These are phyloP conservation scores for Dunckerocampus dactyliophorus DNA, from an alignment of 2,113 vertebrate species.

Conservation along the genomic window DNA sequence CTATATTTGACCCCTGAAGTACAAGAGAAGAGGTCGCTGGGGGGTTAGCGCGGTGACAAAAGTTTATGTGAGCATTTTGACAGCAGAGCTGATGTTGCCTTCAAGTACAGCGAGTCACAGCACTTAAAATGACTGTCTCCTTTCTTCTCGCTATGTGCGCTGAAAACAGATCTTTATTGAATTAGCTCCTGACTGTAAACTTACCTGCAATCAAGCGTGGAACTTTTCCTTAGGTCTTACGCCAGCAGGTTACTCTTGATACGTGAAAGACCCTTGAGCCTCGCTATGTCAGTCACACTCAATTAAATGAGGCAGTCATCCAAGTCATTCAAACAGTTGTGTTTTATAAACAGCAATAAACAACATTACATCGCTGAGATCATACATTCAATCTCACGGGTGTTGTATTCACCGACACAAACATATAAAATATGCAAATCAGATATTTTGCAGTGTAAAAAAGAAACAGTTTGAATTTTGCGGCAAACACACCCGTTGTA, in stretches of 20 bases:
- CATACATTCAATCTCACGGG: conserved; percentile 21
- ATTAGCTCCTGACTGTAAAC: conserved; percentile 54
- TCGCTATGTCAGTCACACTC: conserved; percentile 25
- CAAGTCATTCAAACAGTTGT: conserved; percentile 23
- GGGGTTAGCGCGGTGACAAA: conserved; percentile 32
- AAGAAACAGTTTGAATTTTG: conserved; percentile 56
- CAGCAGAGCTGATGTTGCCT: conserved; percentile 30
- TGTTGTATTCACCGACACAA: conserved; percentile 35
- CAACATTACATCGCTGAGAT: conserved; percentile 24
- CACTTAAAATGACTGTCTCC: conserved; percentile 44
- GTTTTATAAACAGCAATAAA: conserved; percentile 33
- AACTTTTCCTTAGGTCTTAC: conserved; percentile 37
- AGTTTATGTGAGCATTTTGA: conserved; percentile 37
- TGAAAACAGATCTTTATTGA: conserved; percentile 62
- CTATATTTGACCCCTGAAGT: conserved; percentile 22
- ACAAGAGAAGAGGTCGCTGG: conserved; percentile 19
- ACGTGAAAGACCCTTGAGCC: conserved; percentile 17
- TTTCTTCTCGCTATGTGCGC: conserved; percentile 17
- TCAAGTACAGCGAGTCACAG: conserved; percentile 43
- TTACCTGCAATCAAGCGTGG: conserved; percentile 39
- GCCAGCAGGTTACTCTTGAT: conserved; percentile 41
- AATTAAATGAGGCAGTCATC: conserved; percentile 31
- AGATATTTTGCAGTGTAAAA: conserved; percentile 34
- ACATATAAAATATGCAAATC: conserved; percentile 49
- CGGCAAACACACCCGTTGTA: conserved; percentile 45